phyloP scores from a whole-genome alignment of 2,113 vertebrate species.

The Mobula birostris region DNA sequence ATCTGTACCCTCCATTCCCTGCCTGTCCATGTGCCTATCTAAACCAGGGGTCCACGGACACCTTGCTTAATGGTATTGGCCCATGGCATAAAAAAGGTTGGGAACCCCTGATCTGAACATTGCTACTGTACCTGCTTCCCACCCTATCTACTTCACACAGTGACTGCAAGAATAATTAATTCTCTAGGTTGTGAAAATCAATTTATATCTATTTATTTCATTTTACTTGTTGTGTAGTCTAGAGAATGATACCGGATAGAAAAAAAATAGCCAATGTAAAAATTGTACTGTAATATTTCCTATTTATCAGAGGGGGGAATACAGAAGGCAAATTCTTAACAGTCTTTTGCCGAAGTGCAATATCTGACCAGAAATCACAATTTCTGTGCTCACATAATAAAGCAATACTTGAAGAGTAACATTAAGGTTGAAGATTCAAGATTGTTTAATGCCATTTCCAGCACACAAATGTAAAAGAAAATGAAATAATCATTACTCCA shows the following conservation, averaged over 20 bases:
- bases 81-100: too few species aligned
- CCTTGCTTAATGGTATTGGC: too few species aligned
- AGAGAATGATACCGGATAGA: neutral
- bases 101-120: too few species aligned
- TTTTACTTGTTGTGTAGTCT: neutral
- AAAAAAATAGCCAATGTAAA: neutral
- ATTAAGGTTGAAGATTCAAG: too few species aligned
- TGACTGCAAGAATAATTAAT: neutral
- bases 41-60: too few species aligned
- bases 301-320: neutral
- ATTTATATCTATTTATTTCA: neutral
- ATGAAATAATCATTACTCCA: too few species aligned
- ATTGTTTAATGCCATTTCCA: too few species aligned
- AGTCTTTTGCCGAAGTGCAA: neutral
- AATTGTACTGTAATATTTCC: neutral
- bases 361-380: neutral
- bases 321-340: neutral
- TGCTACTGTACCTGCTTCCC: too few species aligned
- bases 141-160: too few species aligned
- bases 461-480: too few species aligned
- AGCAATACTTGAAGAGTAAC: neutral
- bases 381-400: neutral
- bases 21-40: too few species aligned
- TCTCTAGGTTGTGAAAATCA: neutral
- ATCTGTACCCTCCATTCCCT: too few species aligned